Conservation (phyloP, 2,113 vertebrate species). For the Paracyprichromis sp. region DNA sequence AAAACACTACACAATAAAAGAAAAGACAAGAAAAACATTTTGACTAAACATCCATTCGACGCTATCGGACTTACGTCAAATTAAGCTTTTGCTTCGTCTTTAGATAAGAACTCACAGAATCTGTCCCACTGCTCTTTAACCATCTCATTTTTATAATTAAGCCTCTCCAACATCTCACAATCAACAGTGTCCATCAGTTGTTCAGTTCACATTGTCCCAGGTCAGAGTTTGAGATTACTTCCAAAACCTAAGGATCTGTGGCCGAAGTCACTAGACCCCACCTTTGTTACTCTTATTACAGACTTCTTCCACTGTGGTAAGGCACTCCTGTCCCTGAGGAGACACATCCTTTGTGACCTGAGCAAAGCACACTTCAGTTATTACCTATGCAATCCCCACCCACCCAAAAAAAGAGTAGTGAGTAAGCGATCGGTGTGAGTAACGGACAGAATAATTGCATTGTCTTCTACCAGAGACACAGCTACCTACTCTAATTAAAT, state of each 20-base stretch:
- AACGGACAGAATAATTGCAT: not conserved
- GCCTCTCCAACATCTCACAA: not conserved
- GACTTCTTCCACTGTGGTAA: not conserved
- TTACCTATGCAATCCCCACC: not conserved
- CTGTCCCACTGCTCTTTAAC: not conserved
- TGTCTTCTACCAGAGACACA: not conserved
- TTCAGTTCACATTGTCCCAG: not conserved
- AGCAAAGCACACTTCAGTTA: not conserved
- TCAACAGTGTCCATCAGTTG: not conserved
- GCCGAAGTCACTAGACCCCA: not conserved
- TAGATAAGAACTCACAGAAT: not conserved
- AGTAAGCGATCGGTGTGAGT: not conserved
- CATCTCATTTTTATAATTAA: not conserved
- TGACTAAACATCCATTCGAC: not conserved
- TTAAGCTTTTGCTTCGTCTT: not conserved
- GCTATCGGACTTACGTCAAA: rapidly evolving
- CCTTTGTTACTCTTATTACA: not conserved
- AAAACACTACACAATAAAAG: not conserved
- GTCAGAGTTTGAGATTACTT: not conserved
- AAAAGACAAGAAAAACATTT: not conserved
- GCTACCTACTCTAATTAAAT: not conserved
- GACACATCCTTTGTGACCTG: not conserved
- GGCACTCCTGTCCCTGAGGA: not conserved
- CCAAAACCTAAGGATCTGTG: not conserved
- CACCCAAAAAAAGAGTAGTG: not conserved